Percentiles rank a stretch among this genome's conserved stretches.
Conservation (phyloP, 2,888 invertebrate genomes). For the Caenorhabditis angaria region DNA sequence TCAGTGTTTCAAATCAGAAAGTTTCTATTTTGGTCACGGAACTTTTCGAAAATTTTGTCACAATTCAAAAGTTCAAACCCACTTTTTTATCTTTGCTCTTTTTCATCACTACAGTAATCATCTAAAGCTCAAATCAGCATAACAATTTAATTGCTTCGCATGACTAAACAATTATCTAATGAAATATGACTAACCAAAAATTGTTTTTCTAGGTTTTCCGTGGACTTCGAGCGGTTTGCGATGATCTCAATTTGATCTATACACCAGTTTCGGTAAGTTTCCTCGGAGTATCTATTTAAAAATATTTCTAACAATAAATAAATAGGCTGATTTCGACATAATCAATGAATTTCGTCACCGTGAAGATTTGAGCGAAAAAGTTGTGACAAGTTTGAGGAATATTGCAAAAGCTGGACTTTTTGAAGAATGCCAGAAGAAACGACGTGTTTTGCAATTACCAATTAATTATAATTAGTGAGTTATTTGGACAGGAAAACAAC, state of each 20-base stretch:
- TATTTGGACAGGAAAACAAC: background rate
- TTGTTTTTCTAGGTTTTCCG: conserved; percentile 23
- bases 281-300: background rate
- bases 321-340: conserved; percentile 25
- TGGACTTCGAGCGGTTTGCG: conserved; percentile 20
- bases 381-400: conserved; percentile 16
- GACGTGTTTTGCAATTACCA: conserved; percentile 34
- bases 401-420: conserved; percentile 30
- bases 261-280: conserved; percentile 8
- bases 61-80: too few relatives aligned
- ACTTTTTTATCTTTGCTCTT: too few relatives aligned
- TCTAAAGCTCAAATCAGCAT: too few relatives aligned
- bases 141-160: too few relatives aligned
- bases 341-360: conserved; percentile 37
- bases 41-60: too few relatives aligned
- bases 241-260: conserved; percentile 10
- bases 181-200: too few relatives aligned
- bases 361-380: conserved; percentile 25
- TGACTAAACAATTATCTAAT: too few relatives aligned
- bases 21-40: too few relatives aligned
- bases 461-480: conserved; percentile 46
- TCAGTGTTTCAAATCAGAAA: too few relatives aligned
- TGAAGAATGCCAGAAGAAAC: conserved; percentile 34
- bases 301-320: background rate
- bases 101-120: too few relatives aligned